phyloP scores from a whole-genome alignment of 1,140 invertebrate genomes.

The Berghia stephanieae region DNA sequence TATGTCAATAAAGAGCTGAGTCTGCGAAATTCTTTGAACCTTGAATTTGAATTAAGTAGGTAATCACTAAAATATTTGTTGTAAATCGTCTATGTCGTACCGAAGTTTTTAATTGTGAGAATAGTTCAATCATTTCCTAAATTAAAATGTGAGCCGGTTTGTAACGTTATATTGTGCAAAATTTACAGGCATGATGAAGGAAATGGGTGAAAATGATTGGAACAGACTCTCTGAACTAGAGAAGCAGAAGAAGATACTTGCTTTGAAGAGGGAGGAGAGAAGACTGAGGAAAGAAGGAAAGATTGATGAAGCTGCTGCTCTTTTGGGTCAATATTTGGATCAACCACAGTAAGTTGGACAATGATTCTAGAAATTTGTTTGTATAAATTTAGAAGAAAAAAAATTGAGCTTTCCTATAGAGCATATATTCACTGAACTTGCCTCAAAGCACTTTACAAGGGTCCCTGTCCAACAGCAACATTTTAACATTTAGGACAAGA shows the following conservation, averaged over 20 bases:
- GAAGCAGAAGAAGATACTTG: conserved; percentile 52
- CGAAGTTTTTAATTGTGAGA: not conserved
- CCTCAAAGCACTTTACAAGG: too few species aligned
- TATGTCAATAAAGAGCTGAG: too few species aligned
- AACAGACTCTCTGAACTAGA: conserved; percentile 52
- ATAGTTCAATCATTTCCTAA: not conserved
- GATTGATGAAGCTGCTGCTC: conserved; percentile 51
- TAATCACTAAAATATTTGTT: too few species aligned
- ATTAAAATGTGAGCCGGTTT: not conserved
- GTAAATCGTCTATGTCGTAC: not conserved
- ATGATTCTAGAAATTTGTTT: not conserved
- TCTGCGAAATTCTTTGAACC: too few species aligned
- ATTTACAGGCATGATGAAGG: not conserved
- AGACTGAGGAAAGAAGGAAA: conserved; percentile 52
- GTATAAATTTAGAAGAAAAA: not conserved
- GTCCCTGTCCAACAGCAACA: too few species aligned
- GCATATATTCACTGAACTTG: too few species aligned
- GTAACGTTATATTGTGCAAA: not conserved
- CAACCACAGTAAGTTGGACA: not conserved
- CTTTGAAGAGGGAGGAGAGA: conserved; percentile 56
- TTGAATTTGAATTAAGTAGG: too few species aligned
- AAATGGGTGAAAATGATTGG: conserved; percentile 59
- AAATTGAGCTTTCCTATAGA: too few species aligned
- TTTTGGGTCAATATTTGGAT: conserved; percentile 43
- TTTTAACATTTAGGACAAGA: too few species aligned